Evolutionary conservation across 2,113 vertebrate genomes (phyloP).

Genomic region (Raja brachyura): DNA sequence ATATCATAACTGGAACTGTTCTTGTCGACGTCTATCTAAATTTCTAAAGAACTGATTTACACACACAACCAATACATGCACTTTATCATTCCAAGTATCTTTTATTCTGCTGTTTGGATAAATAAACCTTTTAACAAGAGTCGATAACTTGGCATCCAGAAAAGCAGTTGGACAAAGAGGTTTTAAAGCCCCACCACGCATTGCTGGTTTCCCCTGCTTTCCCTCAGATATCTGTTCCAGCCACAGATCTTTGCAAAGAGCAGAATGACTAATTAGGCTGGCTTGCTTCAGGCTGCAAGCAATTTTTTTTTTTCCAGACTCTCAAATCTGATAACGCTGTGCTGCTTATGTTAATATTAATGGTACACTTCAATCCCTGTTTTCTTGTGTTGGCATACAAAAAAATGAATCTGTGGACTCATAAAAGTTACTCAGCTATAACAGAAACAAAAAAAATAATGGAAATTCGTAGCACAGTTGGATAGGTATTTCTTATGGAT

Average conservation of each 20-base stretch:
- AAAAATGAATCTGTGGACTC: neutral
- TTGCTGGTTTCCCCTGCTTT: neutral
- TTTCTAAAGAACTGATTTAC: neutral
- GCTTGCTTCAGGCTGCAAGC: conserved; percentile 7
- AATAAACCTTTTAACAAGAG: neutral
- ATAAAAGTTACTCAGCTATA: neutral
- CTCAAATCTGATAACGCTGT: neutral
- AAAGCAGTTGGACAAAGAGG: neutral
- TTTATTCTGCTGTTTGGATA: neutral
- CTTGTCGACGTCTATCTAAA: neutral
- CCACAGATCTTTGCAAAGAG: neutral
- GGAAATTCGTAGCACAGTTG: neutral
- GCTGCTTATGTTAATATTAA: neutral
- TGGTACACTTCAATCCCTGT: neutral
- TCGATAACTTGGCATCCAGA: neutral
- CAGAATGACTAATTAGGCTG: conserved; percentile 3
- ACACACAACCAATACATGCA: neutral
- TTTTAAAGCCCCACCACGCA: neutral
- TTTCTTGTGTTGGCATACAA: neutral
- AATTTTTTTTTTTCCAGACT: neutral
- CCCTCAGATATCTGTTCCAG: neutral
- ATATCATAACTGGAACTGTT: neutral
- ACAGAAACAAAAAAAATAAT: neutral
- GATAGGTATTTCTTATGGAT: neutral
- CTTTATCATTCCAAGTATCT: neutral